A percentile compares a stretch with the other conserved stretches of the same genome.
These are phyloP conservation scores for Chunga burmeisteri DNA, from an alignment of 2,113 vertebrate species.

Conservation along the genomic window DNA sequence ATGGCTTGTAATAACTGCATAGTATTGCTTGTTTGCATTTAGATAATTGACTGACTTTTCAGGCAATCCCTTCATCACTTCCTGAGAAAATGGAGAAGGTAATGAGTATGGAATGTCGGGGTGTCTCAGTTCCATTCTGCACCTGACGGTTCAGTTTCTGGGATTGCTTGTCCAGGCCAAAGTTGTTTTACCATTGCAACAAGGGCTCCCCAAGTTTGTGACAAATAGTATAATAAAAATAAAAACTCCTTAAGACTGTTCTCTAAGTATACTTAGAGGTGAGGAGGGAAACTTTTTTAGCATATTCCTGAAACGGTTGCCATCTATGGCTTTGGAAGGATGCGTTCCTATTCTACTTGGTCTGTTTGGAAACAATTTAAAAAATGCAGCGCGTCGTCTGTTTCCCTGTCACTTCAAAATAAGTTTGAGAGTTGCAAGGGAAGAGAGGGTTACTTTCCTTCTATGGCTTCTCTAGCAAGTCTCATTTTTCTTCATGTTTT, in stretches of 20 bases:
- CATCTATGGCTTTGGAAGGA: neutral
- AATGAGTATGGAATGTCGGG: accelerated
- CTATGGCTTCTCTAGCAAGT: neutral
- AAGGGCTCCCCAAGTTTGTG: neutral
- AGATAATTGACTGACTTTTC: neutral
- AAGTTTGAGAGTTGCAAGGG: neutral
- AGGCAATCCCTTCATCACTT: accelerated
- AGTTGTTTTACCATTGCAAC: neutral
- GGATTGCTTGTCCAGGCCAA: neutral
- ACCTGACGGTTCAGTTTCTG: neutral
- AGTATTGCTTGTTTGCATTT: accelerated
- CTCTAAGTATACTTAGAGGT: neutral
- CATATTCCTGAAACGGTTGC: neutral
- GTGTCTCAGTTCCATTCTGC: accelerated
- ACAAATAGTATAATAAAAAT: neutral
- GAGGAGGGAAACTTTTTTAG: neutral
- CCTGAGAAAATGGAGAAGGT: accelerated
- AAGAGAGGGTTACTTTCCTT: neutral
- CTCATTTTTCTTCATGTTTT: neutral
- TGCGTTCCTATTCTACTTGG: neutral
- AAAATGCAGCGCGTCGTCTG: neutral
- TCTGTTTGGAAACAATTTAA: neutral
- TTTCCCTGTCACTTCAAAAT: neutral
- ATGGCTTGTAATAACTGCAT: accelerated
- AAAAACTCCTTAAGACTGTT: neutral